A percentile compares a stretch with the other conserved stretches of the same genome.
phyloP scores from a whole-genome alignment of 1,140 invertebrate genomes.

The Parapsyche elsis region DNA sequence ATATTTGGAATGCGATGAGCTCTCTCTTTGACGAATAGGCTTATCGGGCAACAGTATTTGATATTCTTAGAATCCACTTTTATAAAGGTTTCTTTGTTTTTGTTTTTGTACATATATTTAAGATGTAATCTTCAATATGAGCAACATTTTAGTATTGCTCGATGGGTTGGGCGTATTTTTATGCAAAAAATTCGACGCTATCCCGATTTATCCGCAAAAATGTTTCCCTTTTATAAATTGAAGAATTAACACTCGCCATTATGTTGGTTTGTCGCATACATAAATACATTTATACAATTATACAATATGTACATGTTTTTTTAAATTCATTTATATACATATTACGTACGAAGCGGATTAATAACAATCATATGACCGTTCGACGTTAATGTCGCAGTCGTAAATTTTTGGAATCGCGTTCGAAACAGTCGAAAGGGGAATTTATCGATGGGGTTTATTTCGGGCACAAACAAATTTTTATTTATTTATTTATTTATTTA shows the following conservation, averaged over 20 bases:
- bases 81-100: too few species aligned
- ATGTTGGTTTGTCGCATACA: background rate
- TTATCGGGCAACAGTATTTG: too few species aligned
- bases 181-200: too few species aligned
- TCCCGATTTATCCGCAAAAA: too few species aligned
- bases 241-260: background rate
- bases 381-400: background rate
- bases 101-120: too few species aligned
- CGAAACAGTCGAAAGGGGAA: background rate
- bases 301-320: background rate
- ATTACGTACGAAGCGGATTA: background rate
- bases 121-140: too few species aligned
- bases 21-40: too few species aligned
- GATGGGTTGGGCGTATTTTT: too few species aligned
- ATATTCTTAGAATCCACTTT: too few species aligned
- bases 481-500: background rate
- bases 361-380: background rate
- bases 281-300: background rate
- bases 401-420: background rate
- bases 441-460: background rate
- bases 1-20: too few species aligned
- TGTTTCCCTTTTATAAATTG: background rate
- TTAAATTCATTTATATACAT: background rate
- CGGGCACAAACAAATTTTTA: background rate
- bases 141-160: too few species aligned